Percentiles rank a stretch among this genome's conserved stretches.
These are phyloP conservation scores for Chionis minor DNA, from an alignment of 2,113 vertebrate genomes.

Conservation along the genomic window DNA sequence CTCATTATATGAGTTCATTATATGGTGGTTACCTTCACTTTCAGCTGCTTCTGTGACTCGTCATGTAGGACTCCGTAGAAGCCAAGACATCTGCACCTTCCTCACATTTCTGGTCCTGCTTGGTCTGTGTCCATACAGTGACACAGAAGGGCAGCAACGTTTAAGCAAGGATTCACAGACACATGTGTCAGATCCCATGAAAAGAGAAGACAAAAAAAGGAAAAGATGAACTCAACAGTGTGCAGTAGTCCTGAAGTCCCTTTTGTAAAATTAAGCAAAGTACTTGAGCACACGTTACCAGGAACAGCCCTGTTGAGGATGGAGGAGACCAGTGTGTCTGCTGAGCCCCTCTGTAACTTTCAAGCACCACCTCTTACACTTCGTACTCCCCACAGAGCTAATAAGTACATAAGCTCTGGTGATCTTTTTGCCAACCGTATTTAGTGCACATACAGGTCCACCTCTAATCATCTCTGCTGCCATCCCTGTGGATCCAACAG, in stretches of 20 bases:
- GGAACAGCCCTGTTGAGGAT: neutral
- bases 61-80: neutral
- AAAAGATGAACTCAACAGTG: neutral
- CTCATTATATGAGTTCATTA: neutral
- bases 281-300: rapidly evolving
- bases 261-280: rapidly evolving
- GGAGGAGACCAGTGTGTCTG: neutral
- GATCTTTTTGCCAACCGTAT: neutral
- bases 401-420: neutral
- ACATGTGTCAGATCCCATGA: rapidly evolving
- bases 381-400: neutral
- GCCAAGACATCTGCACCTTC: rapidly evolving
- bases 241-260: neutral
- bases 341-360: neutral
- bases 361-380: neutral
- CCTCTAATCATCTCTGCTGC: neutral
- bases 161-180: neutral
- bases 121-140: neutral
- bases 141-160: rapidly evolving
- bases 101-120: neutral
- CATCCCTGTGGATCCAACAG: neutral
- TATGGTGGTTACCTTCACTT: neutral
- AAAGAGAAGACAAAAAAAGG: neutral
- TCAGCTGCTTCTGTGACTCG: neutral
- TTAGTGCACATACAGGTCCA: neutral